Percentiles rank a stretch among this genome's conserved stretches.
Conservation (phyloP, 2,888 invertebrate genomes). For the Scaptomyza polygonia region DNA sequence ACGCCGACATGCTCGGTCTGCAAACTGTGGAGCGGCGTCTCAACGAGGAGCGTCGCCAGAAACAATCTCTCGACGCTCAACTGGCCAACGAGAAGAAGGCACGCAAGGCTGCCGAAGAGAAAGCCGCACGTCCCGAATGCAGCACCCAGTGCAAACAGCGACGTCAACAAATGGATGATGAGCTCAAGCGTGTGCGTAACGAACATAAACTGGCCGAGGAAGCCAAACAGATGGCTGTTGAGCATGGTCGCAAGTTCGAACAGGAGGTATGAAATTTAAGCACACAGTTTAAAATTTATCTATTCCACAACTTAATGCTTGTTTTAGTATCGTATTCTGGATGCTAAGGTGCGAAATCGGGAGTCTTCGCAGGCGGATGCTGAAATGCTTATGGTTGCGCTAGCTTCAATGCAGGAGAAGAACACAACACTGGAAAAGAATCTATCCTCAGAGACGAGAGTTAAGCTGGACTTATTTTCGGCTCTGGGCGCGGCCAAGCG, state of each 20-base stretch:
- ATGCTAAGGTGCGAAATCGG: slow-evolving; percentile 83
- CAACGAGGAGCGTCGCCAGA: slow-evolving; percentile 91
- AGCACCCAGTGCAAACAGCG: slow-evolving; percentile 88
- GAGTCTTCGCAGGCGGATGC: slow-evolving; percentile 85
- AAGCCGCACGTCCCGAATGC: slow-evolving; percentile 87
- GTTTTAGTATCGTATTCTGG: slow-evolving; percentile 82
- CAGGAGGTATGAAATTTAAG: slow-evolving; percentile 79
- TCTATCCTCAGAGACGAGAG: slow-evolving; percentile 97
- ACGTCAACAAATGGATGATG: slow-evolving; percentile 88
- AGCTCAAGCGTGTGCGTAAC: slow-evolving; percentile 88
- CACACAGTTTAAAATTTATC: neutral
- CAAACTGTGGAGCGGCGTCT: slow-evolving; percentile 91
- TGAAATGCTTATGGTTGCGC: slow-evolving; percentile 91
- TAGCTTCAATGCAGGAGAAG: slow-evolving; percentile 94
- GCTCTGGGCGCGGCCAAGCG: slow-evolving; percentile 98
- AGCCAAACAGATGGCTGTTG: slow-evolving; percentile 85
- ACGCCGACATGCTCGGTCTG: slow-evolving; percentile 91
- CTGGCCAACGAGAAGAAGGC: slow-evolving; percentile 90
- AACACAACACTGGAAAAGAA: slow-evolving; percentile 96
- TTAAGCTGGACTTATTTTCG: slow-evolving; percentile 98
- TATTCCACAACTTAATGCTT: neutral
- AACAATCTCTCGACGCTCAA: slow-evolving; percentile 90
- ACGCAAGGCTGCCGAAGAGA: slow-evolving; percentile 86
- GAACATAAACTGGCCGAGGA: slow-evolving; percentile 89
- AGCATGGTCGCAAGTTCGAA: slow-evolving; percentile 83